Evolutionary conservation across 2,113 vertebrate genomes (phyloP).

Genomic region (Gallinago undulata): DNA sequence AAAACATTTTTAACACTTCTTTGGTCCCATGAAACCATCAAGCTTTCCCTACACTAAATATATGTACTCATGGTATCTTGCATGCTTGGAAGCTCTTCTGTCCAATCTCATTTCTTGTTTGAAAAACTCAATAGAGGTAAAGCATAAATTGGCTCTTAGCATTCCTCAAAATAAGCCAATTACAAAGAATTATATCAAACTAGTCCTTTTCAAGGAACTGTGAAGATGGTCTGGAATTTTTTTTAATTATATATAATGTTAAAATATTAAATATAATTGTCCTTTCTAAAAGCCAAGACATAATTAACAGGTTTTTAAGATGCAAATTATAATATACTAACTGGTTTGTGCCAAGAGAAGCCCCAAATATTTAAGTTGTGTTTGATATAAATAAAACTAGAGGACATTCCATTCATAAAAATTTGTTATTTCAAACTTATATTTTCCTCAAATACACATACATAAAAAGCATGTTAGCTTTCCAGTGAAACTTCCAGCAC

Average conservation of each 20-base stretch:
- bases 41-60: background rate
- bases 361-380: background rate
- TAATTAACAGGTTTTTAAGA: background rate
- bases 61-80: background rate
- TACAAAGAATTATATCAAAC: background rate
- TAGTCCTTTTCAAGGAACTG: background rate
- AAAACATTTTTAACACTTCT: background rate
- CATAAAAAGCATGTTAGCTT: background rate
- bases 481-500: background rate
- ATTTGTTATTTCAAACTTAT: background rate
- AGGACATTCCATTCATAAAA: background rate
- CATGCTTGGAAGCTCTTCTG: background rate
- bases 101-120: background rate
- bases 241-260: background rate
- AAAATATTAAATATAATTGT: background rate
- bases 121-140: background rate
- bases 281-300: background rate
- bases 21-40: background rate
- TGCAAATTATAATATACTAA: background rate
- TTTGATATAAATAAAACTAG: background rate
- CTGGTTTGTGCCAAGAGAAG: background rate
- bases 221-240: background rate
- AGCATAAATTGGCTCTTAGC: background rate
- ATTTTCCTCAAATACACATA: background rate
- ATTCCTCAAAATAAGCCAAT: background rate